These are phyloP conservation scores for Platysteira castanea DNA, from an alignment of 2,113 vertebrate genomes.

Conservation along the genomic window DNA sequence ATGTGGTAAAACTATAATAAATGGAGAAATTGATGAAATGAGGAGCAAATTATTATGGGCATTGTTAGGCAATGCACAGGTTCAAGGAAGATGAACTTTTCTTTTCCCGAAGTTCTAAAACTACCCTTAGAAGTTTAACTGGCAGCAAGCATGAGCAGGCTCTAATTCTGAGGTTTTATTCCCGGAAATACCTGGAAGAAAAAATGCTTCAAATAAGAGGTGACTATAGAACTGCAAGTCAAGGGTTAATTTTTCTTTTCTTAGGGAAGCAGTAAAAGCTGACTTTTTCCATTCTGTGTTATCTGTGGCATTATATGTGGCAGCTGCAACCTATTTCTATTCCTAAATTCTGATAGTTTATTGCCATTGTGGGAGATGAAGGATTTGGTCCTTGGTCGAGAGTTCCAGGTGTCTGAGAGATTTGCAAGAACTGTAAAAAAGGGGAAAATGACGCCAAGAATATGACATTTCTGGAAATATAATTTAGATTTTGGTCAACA, in stretches of 20 bases:
- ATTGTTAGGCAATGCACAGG: slow-evolving; percentile 25
- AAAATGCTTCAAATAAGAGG: neutral
- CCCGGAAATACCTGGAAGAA: neutral
- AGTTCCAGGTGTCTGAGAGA: slow-evolving; percentile 30
- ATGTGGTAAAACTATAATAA: slow-evolving; percentile 19
- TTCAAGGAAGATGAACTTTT: slow-evolving; percentile 37
- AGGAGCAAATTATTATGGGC: neutral
- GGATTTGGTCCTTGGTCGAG: slow-evolving; percentile 3
- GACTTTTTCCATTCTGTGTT: neutral
- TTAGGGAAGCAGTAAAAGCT: neutral
- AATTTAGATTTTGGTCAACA: slow-evolving; percentile 48
- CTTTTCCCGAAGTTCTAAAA: slow-evolving; percentile 8
- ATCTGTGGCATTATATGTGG: slow-evolving; percentile 10
- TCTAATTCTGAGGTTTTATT: neutral
- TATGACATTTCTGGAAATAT: slow-evolving; percentile 47
- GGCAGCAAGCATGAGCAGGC: neutral
- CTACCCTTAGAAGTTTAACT: neutral
- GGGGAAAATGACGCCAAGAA: slow-evolving; percentile 1
- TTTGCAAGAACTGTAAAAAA: slow-evolving; percentile 28
- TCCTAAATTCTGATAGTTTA: slow-evolving; percentile 43
- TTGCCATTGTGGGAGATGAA: slow-evolving; percentile 36
- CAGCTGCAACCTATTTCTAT: slow-evolving; percentile 35
- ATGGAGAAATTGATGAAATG: slow-evolving; percentile 51
- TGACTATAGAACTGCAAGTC: neutral
- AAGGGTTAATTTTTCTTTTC: slow-evolving; percentile 50